Percentiles rank a stretch among this genome's conserved stretches.
phyloP scores from a whole-genome alignment of 2,113 vertebrate genomes.

The Tragelaphus imberbis region DNA sequence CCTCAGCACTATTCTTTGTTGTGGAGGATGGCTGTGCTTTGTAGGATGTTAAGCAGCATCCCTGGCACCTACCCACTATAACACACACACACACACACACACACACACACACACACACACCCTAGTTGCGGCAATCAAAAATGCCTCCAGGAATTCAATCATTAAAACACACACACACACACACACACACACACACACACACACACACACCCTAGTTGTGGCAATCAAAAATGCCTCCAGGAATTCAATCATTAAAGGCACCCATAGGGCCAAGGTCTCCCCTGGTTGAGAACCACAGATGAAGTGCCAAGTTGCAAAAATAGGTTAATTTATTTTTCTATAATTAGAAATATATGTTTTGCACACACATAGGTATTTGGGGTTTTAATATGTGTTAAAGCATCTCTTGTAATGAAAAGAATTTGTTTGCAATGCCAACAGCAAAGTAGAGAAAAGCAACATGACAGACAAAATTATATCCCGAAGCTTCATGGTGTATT shows the following conservation, averaged over 20 bases:
- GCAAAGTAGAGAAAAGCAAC: neutral
- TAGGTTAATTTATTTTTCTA: neutral
- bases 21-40: neutral
- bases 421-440: neutral
- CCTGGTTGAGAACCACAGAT: neutral
- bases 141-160: too few relatives aligned
- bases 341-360: neutral
- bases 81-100: neutral
- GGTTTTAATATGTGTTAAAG: neutral
- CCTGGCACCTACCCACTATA: neutral
- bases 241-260: neutral
- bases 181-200: neutral
- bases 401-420: neutral
- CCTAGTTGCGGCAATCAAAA: too few relatives aligned
- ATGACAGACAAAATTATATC: neutral
- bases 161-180: neutral
- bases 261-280: neutral
- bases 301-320: neutral
- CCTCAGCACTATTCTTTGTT: neutral
- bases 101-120: neutral
- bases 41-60: neutral
- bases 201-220: neutral
- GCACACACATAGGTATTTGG: neutral
- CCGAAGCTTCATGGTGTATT: neutral
- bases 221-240: neutral